Base-by-base conservation (phyloP, 1,140 invertebrate genomes). In the Pseudomyrmex concolor region DNA sequence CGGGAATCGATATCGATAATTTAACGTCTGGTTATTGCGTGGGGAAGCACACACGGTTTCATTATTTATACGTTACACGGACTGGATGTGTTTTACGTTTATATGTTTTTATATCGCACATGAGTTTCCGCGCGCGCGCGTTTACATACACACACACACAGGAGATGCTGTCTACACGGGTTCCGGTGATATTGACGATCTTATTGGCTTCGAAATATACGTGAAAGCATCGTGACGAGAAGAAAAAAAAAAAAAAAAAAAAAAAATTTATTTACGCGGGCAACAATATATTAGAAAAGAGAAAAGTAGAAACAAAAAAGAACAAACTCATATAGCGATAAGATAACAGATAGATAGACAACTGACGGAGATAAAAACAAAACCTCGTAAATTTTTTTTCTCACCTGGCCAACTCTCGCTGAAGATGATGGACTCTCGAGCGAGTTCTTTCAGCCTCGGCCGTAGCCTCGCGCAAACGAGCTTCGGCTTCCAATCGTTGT, bases 351-450 rank as follows among this genome's bases (percentile, higher is more conserved):
- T 0, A 34, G 34, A 34, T 7, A 34, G 3, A 25, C 2, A 34
- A 34, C 5, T 5, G 17, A 0, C n/a, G n/a, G 9, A 54, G n/a
- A 19, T 10, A 43, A 45, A 19, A 8, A 25, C 25, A 4, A 0
- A 22, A 48, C 17, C 22, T 59, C 8, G 19, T 25, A 80, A 59
- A 67, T 51, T 63, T 90, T 25, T 25, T 34, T 34, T 34, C 90
- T 93, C 90, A 95, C 95, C 95, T 95, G 84, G 94, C 91, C 91
- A 95, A 93, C 87, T 95, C 95, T 90, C 93, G 93, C 72, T 95
- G 95, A 83, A 95, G 93, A 81, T 95, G 91, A 89, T 95, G 94
- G 78, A 95, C 94, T 82, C 95, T 93, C 22, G 95, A 94, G 66
- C 95, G 92, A 86, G 94, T 94, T 85, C 94, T 91, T 84, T 95